Evolutionary conservation across 2,888 invertebrate species (phyloP).

Genomic region (Microctonus aethiopoides): DNA sequence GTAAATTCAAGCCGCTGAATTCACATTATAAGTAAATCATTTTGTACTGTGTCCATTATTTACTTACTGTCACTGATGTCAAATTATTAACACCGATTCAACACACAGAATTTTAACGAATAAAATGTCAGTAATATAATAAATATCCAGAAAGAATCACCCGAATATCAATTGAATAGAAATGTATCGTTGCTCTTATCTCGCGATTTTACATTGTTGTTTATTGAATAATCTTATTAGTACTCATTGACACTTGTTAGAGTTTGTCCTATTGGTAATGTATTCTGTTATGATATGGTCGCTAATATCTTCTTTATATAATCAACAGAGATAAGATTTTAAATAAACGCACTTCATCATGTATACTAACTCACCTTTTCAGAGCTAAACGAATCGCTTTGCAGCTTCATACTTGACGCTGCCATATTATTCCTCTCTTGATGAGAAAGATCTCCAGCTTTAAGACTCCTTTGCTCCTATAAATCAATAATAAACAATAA

Average conservation of each 20-base stretch:
- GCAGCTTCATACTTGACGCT: slow-evolving; percentile 84
- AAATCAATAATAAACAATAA: slow-evolving; percentile 47
- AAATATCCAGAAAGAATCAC: neutral
- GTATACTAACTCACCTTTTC: slow-evolving; percentile 72
- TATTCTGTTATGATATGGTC: neutral
- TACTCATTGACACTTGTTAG: neutral
- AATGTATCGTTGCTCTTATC: neutral
- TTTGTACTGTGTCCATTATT: neutral
- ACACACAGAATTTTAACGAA: neutral
- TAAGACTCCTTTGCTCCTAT: slow-evolving; percentile 86
- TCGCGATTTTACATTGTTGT: neutral
- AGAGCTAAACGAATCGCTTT: slow-evolving; percentile 86
- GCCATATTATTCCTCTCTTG: slow-evolving; percentile 89
- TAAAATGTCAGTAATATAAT: neutral
- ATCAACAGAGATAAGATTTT: slow-evolving; percentile 20
- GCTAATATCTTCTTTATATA: slow-evolving; percentile 20
- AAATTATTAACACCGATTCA: neutral
- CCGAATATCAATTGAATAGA: neutral
- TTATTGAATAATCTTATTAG: slow-evolving; percentile 4
- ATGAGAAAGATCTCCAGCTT: slow-evolving; percentile 85
- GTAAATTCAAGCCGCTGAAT: neutral
- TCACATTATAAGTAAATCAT: neutral
- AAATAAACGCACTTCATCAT: neutral
- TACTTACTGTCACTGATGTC: neutral
- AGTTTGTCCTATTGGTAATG: neutral